Conservation (phyloP, 2,888 invertebrate genomes). For the Tholera decimalis region DNA sequence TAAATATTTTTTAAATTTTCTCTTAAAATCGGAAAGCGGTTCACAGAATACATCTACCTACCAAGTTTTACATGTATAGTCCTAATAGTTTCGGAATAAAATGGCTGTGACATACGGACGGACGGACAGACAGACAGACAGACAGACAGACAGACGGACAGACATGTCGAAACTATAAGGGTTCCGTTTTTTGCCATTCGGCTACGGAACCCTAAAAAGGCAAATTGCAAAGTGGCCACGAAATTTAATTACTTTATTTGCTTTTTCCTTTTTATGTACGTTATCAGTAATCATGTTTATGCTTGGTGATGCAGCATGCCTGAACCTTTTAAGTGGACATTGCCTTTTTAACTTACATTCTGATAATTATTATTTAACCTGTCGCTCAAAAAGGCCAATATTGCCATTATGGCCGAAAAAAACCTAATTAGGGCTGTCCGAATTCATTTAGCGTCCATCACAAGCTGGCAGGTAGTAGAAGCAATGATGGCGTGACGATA, state of each 20-base stretch:
- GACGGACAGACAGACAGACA: too few species aligned
- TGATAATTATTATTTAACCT: background rate
- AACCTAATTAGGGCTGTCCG: background rate
- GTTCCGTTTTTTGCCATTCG: too few species aligned
- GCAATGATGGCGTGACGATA: slow-evolving; percentile 20
- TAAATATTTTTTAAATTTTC: too few species aligned
- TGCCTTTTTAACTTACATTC: background rate
- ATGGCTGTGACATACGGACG: too few species aligned
- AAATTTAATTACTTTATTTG: slow-evolving; percentile 34
- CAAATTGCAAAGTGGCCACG: slow-evolving; percentile 1
- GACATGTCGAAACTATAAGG: too few species aligned
- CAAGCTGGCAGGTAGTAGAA: background rate
- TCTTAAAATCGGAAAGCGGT: too few species aligned
- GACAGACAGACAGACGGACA: too few species aligned
- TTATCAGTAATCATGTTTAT: slow-evolving; percentile 12
- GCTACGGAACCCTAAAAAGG: too few species aligned
- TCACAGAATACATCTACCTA: too few species aligned
- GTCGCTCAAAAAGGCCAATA: background rate
- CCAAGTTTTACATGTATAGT: too few species aligned
- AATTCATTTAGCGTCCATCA: background rate
- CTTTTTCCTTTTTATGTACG: slow-evolving; percentile 18
- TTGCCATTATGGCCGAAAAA: background rate
- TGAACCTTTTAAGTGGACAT: slow-evolving; percentile 11
- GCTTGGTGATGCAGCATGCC: background rate
- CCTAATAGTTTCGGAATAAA: too few species aligned